These are phyloP conservation scores for Drosophila paulistorum DNA, from an alignment of 1,140 invertebrate species.

Conservation along the genomic window DNA sequence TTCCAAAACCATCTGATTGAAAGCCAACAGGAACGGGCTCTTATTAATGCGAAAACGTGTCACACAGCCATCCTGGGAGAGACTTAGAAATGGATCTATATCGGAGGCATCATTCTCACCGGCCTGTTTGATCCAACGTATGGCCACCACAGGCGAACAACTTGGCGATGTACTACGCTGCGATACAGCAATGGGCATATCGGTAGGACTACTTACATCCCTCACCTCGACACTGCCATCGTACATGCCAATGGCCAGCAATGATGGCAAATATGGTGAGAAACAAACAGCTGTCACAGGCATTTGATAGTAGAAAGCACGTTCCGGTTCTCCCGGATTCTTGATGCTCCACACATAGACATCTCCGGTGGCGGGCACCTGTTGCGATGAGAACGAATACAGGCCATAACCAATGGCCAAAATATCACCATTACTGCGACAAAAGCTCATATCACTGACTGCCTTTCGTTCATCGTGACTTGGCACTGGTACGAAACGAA, in stretches of 20 bases:
- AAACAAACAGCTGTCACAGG: slow-evolving; percentile 90
- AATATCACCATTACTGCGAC: slow-evolving; percentile 86
- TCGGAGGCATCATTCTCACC: slow-evolving; percentile 77
- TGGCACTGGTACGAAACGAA: slow-evolving; percentile 84
- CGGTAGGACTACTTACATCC: slow-evolving; percentile 85
- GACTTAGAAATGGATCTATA: slow-evolving; percentile 84
- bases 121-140: slow-evolving; percentile 84
- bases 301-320: slow-evolving; percentile 87
- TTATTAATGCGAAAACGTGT: slow-evolving; percentile 84
- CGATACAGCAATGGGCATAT: slow-evolving; percentile 84
- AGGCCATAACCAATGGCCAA: slow-evolving; percentile 88
- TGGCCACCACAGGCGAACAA: slow-evolving; percentile 87
- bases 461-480: slow-evolving; percentile 70
- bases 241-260: slow-evolving; percentile 90
- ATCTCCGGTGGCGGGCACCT: slow-evolving; percentile 58
- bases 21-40: slow-evolving; percentile 80
- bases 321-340: slow-evolving; percentile 92
- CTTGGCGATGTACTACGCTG: slow-evolving; percentile 84
- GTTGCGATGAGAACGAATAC: slow-evolving; percentile 82
- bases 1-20: slow-evolving; percentile 86
- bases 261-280: slow-evolving; percentile 87
- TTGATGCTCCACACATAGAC: slow-evolving; percentile 93
- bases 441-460: slow-evolving; percentile 86
- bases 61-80: slow-evolving; percentile 86
- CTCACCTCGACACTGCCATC: slow-evolving; percentile 90